Evolutionary conservation across 2,113 vertebrate genomes (phyloP).

Genomic region (Bos indicus): DNA sequence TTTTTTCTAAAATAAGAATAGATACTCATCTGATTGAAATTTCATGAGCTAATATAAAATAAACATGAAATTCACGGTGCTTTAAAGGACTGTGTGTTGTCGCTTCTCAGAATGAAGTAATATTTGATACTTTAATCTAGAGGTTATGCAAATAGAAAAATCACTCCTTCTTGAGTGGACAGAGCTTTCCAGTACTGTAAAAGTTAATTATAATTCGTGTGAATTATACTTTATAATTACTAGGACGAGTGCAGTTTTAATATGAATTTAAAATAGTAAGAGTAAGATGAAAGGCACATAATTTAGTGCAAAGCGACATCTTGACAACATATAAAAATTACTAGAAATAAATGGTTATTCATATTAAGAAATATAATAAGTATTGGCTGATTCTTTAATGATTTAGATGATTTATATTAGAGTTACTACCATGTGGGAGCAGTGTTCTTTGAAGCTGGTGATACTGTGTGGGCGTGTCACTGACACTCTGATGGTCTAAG

Average conservation of each 20-base stretch:
- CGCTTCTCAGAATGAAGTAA: background rate
- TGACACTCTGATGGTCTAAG: background rate
- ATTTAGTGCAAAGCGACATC: slow-evolving; percentile 33
- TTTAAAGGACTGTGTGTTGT: background rate
- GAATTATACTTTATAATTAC: slow-evolving; percentile 51
- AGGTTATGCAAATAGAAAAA: background rate
- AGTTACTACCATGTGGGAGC: background rate
- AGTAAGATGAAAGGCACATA: slow-evolving; percentile 42
- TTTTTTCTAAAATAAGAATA: background rate
- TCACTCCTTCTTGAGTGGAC: background rate
- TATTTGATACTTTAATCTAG: background rate
- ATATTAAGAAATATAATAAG: slow-evolving; percentile 39
- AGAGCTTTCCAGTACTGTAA: slow-evolving; percentile 2
- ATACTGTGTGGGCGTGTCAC: background rate
- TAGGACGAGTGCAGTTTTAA: background rate
- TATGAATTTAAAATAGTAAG: slow-evolving; percentile 42
- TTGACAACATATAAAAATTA: slow-evolving; percentile 40
- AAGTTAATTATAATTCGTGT: slow-evolving; percentile 45
- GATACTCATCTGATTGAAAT: background rate
- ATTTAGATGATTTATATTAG: slow-evolving; percentile 12
- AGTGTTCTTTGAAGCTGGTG: background rate
- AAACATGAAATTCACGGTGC: background rate
- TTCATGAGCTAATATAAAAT: background rate
- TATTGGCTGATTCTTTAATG: slow-evolving; percentile 11
- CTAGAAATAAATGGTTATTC: slow-evolving; percentile 38